Evolutionary conservation across 2,888 invertebrate species (phyloP).

Genomic region (Phytoseiulus persimilis): DNA sequence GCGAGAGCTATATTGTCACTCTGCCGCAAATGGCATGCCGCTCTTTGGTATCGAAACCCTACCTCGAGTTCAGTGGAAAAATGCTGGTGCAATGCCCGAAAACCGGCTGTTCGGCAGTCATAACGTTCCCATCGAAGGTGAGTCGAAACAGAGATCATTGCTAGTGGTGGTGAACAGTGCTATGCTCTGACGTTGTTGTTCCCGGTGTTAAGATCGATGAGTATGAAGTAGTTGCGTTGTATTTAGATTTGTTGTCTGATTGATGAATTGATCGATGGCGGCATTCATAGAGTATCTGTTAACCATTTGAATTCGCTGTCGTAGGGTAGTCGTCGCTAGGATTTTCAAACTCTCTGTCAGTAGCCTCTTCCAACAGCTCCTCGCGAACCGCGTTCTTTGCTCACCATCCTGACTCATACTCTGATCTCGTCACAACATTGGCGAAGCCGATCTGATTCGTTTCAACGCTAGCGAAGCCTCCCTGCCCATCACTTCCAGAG

Average conservation of each 20-base stretch:
- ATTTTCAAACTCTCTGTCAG: background rate
- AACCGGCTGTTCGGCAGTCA: constrained; percentile 19
- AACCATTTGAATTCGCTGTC: background rate
- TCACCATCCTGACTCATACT: background rate
- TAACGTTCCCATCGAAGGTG: constrained; percentile 33
- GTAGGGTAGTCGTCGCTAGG: background rate
- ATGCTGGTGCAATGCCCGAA: constrained; percentile 43
- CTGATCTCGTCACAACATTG: background rate
- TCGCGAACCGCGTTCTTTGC: background rate
- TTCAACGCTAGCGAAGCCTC: background rate
- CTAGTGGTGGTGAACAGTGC: background rate
- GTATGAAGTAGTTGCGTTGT: background rate
- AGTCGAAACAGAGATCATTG: background rate
- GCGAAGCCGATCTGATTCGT: background rate
- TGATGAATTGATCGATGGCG: background rate
- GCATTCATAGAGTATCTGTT: background rate
- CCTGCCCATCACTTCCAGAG: background rate
- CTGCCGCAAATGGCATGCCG: constrained; percentile 51
- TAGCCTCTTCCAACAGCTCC: background rate
- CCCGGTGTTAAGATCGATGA: background rate
- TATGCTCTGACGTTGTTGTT: background rate
- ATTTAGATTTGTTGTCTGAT: background rate
- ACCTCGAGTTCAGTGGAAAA: constrained; percentile 52
- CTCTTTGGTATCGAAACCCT: constrained; percentile 52
- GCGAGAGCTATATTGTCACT: constrained; percentile 50